These are phyloP conservation scores for Nemurella pictetii DNA, from an alignment of 2,888 invertebrate species.

Conservation along the genomic window DNA sequence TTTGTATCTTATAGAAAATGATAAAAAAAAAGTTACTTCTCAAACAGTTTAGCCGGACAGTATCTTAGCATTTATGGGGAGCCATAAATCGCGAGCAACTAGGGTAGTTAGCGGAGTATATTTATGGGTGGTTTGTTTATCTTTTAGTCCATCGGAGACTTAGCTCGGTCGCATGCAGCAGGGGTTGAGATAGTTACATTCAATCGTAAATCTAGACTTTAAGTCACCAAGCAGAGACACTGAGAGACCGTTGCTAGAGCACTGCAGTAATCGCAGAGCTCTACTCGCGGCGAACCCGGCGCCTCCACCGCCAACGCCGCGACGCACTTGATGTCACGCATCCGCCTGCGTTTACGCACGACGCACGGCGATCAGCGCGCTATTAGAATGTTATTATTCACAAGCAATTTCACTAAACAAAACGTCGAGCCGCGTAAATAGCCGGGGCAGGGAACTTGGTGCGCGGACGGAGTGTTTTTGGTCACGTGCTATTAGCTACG, in stretches of 20 bases:
- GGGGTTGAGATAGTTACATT: not conserved
- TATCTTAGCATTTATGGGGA: not conserved
- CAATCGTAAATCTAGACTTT: not conserved
- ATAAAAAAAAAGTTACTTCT: not conserved
- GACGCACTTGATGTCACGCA: not conserved
- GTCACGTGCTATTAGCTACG: not conserved
- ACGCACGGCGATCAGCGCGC: not conserved
- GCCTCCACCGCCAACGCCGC: not conserved
- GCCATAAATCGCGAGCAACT: conserved; percentile 18
- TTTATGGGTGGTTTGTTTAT: conserved; percentile 29
- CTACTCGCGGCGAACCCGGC: not conserved
- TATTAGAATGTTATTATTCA: not conserved
- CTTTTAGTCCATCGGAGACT: conserved; percentile 19
- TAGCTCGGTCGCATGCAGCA: not conserved
- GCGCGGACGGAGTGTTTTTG: not conserved
- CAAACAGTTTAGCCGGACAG: not conserved
- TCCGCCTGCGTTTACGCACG: not conserved
- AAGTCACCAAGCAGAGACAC: not conserved
- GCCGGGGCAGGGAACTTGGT: not conserved
- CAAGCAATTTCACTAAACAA: not conserved
- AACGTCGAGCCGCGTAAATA: not conserved
- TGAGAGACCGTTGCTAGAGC: not conserved
- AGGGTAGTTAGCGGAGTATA: conserved; percentile 25
- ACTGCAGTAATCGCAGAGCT: not conserved
- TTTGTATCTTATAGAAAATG: not conserved